These are phyloP conservation scores for Eledona agricola DNA, from an alignment of 2,888 invertebrate genomes.

Conservation along the genomic window DNA sequence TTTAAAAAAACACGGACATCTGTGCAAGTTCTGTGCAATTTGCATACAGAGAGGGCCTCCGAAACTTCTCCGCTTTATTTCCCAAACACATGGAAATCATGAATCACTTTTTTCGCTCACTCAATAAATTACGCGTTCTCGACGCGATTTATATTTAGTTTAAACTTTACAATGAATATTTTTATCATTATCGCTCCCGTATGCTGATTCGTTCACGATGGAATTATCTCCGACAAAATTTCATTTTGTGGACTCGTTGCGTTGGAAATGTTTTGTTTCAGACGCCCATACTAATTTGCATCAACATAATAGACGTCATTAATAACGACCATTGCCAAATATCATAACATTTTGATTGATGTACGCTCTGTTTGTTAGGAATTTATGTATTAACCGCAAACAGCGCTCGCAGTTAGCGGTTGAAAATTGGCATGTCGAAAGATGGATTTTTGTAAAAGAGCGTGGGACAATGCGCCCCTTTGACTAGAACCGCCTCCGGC, in stretches of 20 bases:
- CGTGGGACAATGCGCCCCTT: too few relatives aligned
- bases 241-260: constrained; percentile 1
- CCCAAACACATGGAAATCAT: constrained; percentile 26
- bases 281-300: constrained; percentile 1
- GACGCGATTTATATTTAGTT: too few relatives aligned
- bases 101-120: constrained; percentile 16
- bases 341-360: constrained; percentile 1
- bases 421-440: too few relatives aligned
- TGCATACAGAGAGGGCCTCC: constrained; percentile 16
- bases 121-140: constrained; percentile 4
- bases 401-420: too few relatives aligned
- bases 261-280: constrained; percentile 3
- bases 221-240: background rate
- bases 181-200: too few relatives aligned
- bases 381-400: too few relatives aligned
- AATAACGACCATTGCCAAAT: constrained; percentile 1
- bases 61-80: constrained; percentile 12
- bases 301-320: background rate
- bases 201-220: background rate
- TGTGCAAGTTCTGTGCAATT: constrained; percentile 12
- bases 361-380: too few relatives aligned
- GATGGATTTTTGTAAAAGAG: too few relatives aligned
- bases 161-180: too few relatives aligned
- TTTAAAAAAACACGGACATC: constrained; percentile 18
- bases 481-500: too few relatives aligned